Base-by-base conservation (phyloP, 2,113 vertebrate species). In the Nannospalax galili region DNA sequence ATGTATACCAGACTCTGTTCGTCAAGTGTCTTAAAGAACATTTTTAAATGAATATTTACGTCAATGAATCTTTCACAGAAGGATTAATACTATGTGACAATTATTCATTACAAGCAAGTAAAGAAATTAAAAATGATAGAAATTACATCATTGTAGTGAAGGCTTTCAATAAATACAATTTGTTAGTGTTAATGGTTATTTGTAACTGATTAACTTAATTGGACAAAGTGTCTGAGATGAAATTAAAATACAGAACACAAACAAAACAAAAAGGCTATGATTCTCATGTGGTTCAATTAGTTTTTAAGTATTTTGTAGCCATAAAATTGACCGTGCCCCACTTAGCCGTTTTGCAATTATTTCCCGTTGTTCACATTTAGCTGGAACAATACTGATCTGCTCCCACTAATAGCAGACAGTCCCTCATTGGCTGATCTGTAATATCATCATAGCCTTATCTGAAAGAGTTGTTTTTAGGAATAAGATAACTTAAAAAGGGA, bases 341-440 rank as follows among this genome's bases (percentile, higher is more conserved):
- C 3, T 86, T 75, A 92, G 32, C 4, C 20, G 90, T 90, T 96
- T 88, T 90, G 15, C 40, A 93, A 92, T 93, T 84, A 77, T 87
- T 88, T 92, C 12, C 35, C 56, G 28, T 82, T 94, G 48, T 89
- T 95, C 86, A 88, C 6, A 84, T 95, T 92, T 91, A 95, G 37
- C 42, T 93, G n/a, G 48, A 96, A 89, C n/a, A 91, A 81, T 82
- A 56, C 16, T 78, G 90, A 84, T 88, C 14, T 84, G 11, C 65
- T 85, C 37, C 24, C 7, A 74, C 56, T 89, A 92, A 81, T 7
- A 64, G 19, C 77, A 92, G 80, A 93, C 30, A 80, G 60, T 30
- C 74, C 62, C 73, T 40, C 75, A 7, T 19, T 92, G 40, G 0
- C 32, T 52, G 17, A 56, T 82, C 24, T 35, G 10, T 40, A 70